Base-by-base conservation (phyloP, 2,888 invertebrate species). In the Xylota sylvarum region DNA sequence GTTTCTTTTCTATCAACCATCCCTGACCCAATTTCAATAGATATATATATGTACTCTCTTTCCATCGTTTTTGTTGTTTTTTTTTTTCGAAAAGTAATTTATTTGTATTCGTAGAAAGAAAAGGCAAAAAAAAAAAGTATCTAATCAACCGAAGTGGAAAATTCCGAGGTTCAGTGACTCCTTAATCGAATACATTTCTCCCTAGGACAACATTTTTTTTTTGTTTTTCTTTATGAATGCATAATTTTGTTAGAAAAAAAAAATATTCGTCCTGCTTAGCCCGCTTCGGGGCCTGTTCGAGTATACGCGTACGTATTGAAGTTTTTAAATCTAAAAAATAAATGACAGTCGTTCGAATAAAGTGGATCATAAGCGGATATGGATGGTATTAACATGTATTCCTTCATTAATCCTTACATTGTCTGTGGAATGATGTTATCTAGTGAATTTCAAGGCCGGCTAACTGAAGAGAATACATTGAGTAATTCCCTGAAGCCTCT, bases 181-280 rank as follows among this genome's bases (percentile, higher is more conserved):
- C 64, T 32, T 55, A 64, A 77, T 76, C 72, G 37, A 65, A 82
- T 65, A 58, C 40, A 67, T 52, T 52, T 65, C 23, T 7, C 52
- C 48, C 58, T 55, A 23, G 48, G 58, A 77, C 37, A 52, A 60
- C 35, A 14, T 60, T 83, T 82, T 43, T 72, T 67, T 65, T 67
- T 78, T 83, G 52, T 83, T 82, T 14, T 72, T 60, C 65, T 67
- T 78, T 83, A 83, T 83, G 65, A 83, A 83, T 83, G 72, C 77
- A 78, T 73, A 78, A 72, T 77, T 58, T n/a, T 55, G 10, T 52
- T 6, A 17, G 35, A 79, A 46, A 46, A 64, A 55, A 55, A 32
- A 35, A 48, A 27, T n/a, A 12, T 0, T 1, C 9, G n/a, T 23
- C 48, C 19, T 12, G 9, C 4, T 3, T 23, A n/a, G 3, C 6